Percentiles rank a stretch among this genome's conserved stretches.
phyloP scores from a whole-genome alignment of 2,888 invertebrate genomes.

The Criorhina ranunculi region DNA sequence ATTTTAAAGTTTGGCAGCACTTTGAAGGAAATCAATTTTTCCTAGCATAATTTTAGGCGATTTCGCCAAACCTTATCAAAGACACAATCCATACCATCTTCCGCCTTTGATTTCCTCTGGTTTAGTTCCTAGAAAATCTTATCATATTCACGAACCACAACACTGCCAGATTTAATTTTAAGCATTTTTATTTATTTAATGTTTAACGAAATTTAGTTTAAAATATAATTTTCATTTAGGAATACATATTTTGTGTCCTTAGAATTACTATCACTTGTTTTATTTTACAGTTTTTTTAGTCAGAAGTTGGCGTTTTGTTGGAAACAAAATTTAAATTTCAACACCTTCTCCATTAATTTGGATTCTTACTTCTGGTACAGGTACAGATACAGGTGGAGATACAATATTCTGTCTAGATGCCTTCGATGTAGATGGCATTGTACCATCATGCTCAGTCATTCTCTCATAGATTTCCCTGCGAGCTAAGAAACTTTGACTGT shows the following conservation, averaged over 20 bases:
- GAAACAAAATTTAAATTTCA: slow-evolving; percentile 68
- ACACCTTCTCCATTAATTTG: slow-evolving; percentile 82
- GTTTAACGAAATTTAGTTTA: neutral
- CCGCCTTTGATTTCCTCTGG: too few species aligned
- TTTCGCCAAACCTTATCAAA: too few species aligned
- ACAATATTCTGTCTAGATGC: slow-evolving; percentile 47
- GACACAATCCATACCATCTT: too few species aligned
- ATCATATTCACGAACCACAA: too few species aligned
- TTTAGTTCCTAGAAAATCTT: too few species aligned
- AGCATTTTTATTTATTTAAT: too few species aligned
- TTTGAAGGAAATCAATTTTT: too few species aligned
- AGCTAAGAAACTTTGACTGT: slow-evolving; percentile 80
- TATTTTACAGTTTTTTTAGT: neutral
- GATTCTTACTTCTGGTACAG: slow-evolving; percentile 76
- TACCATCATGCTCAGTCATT: neutral
- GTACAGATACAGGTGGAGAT: slow-evolving; percentile 63
- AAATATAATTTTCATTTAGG: neutral
- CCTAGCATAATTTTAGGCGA: too few species aligned
- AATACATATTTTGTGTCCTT: slow-evolving; percentile 9
- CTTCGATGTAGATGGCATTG: slow-evolving; percentile 43
- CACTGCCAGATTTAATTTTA: too few species aligned
- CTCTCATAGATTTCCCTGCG: slow-evolving; percentile 62
- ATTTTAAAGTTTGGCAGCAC: too few species aligned
- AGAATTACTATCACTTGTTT: slow-evolving; percentile 14
- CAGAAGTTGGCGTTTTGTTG: neutral